Base-by-base conservation (phyloP, 2,113 vertebrate species). In the Lampris megalopsis region DNA sequence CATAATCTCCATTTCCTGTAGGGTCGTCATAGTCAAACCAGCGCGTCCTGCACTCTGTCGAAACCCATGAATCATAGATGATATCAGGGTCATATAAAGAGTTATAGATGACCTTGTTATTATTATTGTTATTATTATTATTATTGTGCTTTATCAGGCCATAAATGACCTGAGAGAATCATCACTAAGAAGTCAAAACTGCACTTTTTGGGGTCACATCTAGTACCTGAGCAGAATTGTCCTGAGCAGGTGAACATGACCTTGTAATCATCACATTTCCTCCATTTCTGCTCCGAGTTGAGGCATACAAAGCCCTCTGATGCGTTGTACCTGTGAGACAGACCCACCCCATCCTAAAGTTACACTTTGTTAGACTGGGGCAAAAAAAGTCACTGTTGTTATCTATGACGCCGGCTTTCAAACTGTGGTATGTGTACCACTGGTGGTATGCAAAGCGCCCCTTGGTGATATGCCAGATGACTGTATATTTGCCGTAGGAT, bases 21-120 rank as follows among this genome's bases (percentile, higher is more conserved):
- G 89, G 86, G 47, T 91, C 57, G 57, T 93, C 91, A 0, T 67
- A 37, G 61, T 92, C 82, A 11, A 93, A 88, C 92, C 92, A 93
- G 35, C 43, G 63, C 0, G 88, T 93, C 65, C 80, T 84, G 41
- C 89, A 91, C 9, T 68, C 91, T 92, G 13, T 10, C 2, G 38
- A 57, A 42, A 50, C 11, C 48, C 52, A 66, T 6, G 9, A 52
- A 67, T 3, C 9, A 4, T 7, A 45, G 52, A 54, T 54, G 2
- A 5, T 13, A 3, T 54, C 52, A 49, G 35, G 13, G 41, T 40
- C n/a, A 45, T 24, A 24, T 24, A 24, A 24, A 24, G 24, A 24
- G 24, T 24, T 24, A 24, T 24, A 24, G 24, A 24, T 24, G 24
- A 24, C 24, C 24, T 24, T 24, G 24, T 24, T 24, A 24, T 24